Conservation (phyloP, 2,888 invertebrate species). For the Asteroscopus sphinx region DNA sequence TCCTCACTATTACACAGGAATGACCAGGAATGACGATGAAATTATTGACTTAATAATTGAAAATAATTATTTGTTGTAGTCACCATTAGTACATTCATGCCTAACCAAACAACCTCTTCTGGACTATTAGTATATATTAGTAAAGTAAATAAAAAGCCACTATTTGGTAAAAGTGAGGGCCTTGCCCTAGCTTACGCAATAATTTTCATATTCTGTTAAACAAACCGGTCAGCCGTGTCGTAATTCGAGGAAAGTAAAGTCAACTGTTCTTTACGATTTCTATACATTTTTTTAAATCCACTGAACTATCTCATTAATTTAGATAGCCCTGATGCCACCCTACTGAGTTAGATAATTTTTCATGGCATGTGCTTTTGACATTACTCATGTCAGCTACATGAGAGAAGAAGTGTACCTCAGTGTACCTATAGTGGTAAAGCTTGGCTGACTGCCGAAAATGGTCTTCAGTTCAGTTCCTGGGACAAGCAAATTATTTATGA, state of each 20-base stretch:
- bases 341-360: too few relatives aligned
- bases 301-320: too few relatives aligned
- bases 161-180: conserved; percentile 40
- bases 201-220: conserved; percentile 45
- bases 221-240: conserved; percentile 40
- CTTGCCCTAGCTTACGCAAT: conserved; percentile 38
- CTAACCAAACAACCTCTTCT: conserved; percentile 16
- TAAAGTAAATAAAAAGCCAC: conserved; percentile 41
- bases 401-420: too few relatives aligned
- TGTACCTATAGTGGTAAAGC: too few relatives aligned
- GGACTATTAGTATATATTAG: conserved; percentile 37
- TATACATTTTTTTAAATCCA: conserved; percentile 4
- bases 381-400: too few relatives aligned
- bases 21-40: background rate
- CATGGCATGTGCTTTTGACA: too few relatives aligned
- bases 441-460: too few relatives aligned
- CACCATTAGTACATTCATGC: conserved; percentile 10
- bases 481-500: too few relatives aligned
- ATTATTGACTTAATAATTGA: background rate
- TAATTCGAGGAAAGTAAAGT: conserved; percentile 39
- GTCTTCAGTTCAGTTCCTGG: too few relatives aligned
- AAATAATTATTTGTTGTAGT: conserved; percentile 18
- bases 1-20: too few relatives aligned
- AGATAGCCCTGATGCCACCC: too few relatives aligned
- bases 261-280: conserved; percentile 18